phyloP scores from a whole-genome alignment of 2,113 vertebrate species.

The Indicator indicator region DNA sequence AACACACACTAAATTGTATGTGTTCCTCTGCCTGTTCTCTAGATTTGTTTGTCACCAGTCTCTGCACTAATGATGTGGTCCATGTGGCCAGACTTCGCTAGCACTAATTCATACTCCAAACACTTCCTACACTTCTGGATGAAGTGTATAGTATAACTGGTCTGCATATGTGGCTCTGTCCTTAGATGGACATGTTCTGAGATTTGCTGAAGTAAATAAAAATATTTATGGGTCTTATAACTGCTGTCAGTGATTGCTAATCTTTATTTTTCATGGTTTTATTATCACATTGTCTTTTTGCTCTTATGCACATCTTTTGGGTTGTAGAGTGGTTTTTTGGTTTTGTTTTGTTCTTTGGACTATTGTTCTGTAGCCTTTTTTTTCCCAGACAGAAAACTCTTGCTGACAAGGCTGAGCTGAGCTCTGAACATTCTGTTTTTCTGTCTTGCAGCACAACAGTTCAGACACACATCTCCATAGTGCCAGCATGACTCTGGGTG shows the following conservation, averaged over 20 bases:
- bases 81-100: background rate
- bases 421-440: background rate
- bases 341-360: background rate
- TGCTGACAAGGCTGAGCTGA: background rate
- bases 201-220: background rate
- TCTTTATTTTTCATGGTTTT: background rate
- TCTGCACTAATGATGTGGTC: background rate
- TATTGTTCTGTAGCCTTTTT: background rate
- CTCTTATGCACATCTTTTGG: background rate
- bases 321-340: background rate
- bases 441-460: slow-evolving; percentile 53
- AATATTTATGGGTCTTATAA: background rate
- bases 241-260: background rate
- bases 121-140: background rate
- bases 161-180: background rate
- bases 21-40: background rate
- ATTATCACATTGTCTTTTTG: background rate
- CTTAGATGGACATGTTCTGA: background rate
- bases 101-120: background rate
- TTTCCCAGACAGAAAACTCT: background rate
- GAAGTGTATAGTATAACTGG: background rate
- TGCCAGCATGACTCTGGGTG: background rate
- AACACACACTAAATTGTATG: background rate
- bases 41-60: background rate
- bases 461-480: background rate